Evolutionary conservation across 2,888 invertebrate species (phyloP).

Genomic region (Lucinisca nassula): DNA sequence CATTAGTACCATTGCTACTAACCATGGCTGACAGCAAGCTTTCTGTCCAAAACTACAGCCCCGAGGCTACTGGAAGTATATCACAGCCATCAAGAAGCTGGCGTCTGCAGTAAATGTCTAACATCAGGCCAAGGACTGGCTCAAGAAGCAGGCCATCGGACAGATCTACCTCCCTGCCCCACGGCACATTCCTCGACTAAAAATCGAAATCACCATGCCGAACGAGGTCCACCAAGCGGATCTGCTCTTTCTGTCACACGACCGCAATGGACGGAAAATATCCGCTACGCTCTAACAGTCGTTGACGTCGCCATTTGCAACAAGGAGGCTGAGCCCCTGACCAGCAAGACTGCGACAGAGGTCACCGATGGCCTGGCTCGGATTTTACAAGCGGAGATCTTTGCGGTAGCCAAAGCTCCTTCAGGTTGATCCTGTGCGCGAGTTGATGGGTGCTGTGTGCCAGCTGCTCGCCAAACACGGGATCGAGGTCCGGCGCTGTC

Average conservation of each 20-base stretch:
- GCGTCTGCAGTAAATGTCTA: conserved; percentile 30
- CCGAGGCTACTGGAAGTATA: conserved; percentile 45
- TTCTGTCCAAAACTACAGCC: conserved; percentile 47
- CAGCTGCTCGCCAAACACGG: conserved; percentile 54
- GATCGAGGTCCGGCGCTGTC: conserved; percentile 39
- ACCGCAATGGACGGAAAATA: not conserved
- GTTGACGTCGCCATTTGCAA: conserved; percentile 54
- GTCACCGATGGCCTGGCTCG: conserved; percentile 53
- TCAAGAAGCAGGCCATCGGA: conserved; percentile 25
- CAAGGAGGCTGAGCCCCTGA: conserved; percentile 70
- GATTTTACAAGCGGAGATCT: conserved; percentile 47
- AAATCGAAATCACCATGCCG: too few relatives aligned
- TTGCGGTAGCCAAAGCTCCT: conserved; percentile 50
- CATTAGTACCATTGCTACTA: too few relatives aligned
- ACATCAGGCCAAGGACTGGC: conserved; percentile 8
- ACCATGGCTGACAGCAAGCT: too few relatives aligned
- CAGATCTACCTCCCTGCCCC: too few relatives aligned
- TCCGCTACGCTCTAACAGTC: not conserved
- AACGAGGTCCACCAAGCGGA: conserved; percentile 55
- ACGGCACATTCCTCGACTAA: too few relatives aligned
- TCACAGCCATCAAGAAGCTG: conserved; percentile 27
- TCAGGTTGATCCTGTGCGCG: conserved; percentile 60
- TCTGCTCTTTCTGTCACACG: conserved; percentile 61
- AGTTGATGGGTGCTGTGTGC: conserved; percentile 58
- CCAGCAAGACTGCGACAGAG: conserved; percentile 56